phyloP scores from a whole-genome alignment of 30 jellyfish, hydroid and myxozoan species.

The Catostylus mosaicus region DNA sequence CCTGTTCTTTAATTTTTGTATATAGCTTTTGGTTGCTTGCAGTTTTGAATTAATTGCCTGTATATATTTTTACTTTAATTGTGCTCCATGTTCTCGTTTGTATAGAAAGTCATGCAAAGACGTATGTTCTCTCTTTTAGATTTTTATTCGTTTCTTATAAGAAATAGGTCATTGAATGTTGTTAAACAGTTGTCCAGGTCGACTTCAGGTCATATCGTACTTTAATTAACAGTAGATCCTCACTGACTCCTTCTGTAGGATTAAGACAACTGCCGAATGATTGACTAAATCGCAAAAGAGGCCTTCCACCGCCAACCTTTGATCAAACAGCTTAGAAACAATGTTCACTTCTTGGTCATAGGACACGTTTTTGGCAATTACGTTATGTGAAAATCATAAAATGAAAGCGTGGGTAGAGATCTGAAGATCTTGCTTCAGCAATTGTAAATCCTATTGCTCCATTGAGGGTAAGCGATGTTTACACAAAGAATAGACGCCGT shows the following conservation, averaged over 20 bases:
- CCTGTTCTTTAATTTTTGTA: no score
- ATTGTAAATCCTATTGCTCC: background rate
- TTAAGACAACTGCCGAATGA: background rate
- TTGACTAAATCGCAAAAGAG: background rate
- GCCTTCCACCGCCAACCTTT: slow-evolving; percentile 11
- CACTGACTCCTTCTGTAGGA: background rate
- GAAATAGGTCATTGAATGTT: no score
- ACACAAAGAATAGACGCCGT: background rate
- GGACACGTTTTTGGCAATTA: background rate
- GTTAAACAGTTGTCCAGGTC: no score
- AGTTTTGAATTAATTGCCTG: no score
- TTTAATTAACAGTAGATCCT: background rate
- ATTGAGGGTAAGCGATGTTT: slow-evolving; percentile 10
- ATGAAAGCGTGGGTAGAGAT: slow-evolving; percentile 38
- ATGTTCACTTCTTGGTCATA: slow-evolving; percentile 24
- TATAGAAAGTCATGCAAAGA: no score
- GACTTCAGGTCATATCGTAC: background rate
- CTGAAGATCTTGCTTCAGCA: slow-evolving; percentile 2
- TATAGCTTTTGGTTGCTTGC: no score
- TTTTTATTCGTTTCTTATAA: no score
- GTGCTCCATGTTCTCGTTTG: no score
- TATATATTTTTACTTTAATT: no score
- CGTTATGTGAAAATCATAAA: slow-evolving; percentile 3
- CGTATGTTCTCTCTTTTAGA: no score
- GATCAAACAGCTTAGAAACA: background rate